A percentile compares a stretch with the other conserved stretches of the same genome.
Conservation (phyloP, 2,797 vertebrate genomes). For the Ciconia nigra region DNA sequence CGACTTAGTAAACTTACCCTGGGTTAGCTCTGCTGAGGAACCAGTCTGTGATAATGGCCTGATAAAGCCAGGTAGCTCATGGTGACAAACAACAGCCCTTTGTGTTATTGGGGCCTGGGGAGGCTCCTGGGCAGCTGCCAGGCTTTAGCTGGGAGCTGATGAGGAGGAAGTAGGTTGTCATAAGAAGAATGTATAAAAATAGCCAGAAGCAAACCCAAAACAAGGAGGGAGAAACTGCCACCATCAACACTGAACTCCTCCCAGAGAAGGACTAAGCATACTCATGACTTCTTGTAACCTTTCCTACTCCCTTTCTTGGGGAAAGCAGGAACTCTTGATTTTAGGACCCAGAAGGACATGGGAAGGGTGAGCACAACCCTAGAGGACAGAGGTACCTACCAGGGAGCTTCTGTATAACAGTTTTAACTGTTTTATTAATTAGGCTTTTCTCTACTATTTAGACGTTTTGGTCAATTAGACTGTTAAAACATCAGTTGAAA, state of each 20-base stretch:
- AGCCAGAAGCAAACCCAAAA: not conserved
- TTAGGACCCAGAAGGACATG: not conserved
- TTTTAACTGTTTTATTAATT: not conserved
- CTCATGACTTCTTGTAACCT: not conserved
- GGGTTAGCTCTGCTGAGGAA: not conserved
- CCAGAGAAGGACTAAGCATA: not conserved
- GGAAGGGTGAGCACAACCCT: not conserved
- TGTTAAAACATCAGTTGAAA: not conserved
- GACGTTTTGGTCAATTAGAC: not conserved
- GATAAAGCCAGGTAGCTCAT: not conserved
- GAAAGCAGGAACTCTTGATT: not conserved
- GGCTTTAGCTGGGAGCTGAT: not conserved
- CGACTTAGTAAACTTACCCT: not conserved
- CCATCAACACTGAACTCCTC: not conserved
- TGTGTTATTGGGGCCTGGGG: not conserved
- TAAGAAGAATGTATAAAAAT: not conserved
- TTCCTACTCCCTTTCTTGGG: not conserved
- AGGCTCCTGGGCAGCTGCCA: not conserved
- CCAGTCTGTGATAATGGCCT: not conserved
- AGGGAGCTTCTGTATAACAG: not conserved
- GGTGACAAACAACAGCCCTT: not conserved
- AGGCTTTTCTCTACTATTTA: not conserved
- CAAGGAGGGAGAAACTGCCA: not conserved
- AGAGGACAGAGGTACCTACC: not conserved
- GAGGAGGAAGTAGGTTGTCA: not conserved